Base-by-base conservation (phyloP, 2,797 vertebrate genomes). In the Apogon talboti region DNA sequence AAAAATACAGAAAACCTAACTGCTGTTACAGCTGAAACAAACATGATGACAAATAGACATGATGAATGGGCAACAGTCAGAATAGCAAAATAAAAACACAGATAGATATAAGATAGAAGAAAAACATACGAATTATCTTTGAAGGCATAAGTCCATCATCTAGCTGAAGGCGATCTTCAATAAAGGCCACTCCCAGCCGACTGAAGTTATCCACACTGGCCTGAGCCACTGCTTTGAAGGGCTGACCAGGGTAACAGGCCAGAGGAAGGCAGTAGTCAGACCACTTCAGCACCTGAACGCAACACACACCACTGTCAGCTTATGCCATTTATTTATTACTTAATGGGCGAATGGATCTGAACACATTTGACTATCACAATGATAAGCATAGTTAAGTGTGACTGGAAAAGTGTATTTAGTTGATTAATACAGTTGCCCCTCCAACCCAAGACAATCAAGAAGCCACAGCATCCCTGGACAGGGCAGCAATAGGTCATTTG, bases 141-240 rank as follows among this genome's bases (percentile, higher is more conserved):
- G 94, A 94, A 12, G 96, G 96, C 47, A 92, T 49, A 28, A 97
- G 94, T 59, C 96, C 96, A 0, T 96, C 85, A 44, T 98, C 96
- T 94, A 99, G 94, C 65, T 90, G 94, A 40, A 99, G 95, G 18
- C 96, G 94, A 67, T 96, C 94, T 86, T 99, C 97, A 81, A 99
- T 92, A 78, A 99, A 98, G 0, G 98, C 98, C 76, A 96, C 94
- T 0, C 96, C 97, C 1, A 98, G 92, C 50, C 84, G 93, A 79
- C 94, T 95, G 91, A 97, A 99, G 89, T 98, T 89, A 30, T 98
- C 97, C 54, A 97, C 76, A 0, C 92, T 98, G 11, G 97, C 93
- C 85, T 93, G 93, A 47, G 96, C 97, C 62, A 99, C 93, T 1
- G 95, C 87, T 7, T 92, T 92, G 62, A 94, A 96, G 0, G 96